Evolutionary conservation across 1,140 invertebrate genomes (phyloP), one percentile per base, ranked within the genome.

Genomic region (Eueides isabella): DNA sequence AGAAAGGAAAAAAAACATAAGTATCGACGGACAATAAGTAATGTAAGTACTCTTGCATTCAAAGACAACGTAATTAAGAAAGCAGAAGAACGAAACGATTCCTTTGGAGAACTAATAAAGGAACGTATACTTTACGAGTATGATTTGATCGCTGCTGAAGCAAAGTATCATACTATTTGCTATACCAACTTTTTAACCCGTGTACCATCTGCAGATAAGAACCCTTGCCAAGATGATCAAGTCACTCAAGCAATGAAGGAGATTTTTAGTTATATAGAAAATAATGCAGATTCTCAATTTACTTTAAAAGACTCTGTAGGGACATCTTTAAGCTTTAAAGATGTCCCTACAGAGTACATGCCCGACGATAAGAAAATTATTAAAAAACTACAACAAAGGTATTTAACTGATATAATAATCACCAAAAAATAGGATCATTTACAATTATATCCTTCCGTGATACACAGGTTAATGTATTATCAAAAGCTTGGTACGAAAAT

Each of bases 341-440:
- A 85, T 82, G 76, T 88, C 72, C 69, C 72, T 74, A 85, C 77
- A 44, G 79, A 82, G 48, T 84, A 85, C 74, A 72, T 86, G 41
- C 81, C 82, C 62, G 85, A 88, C 78, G 80, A 84, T 78, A 86
- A 86, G 71, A 88, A 81, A 67, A 85, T 88, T 69, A 87, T 84
- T 77, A 74, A 77, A 83, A 83, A 72, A 82, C 67, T 88, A 77
- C 75, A 83, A 79, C 72, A 87, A 76, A 82, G 82, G 69, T 86
- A 85, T 81, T 79, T 77, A 78, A 81, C 73, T 77, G 77, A 87
- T 78, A 87, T 86, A 70, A 73, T 87, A 81, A 88, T 89, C 71
- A 84, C 83, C 67, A 85, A 73, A 84, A 85, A 79, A 75, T 80
- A 67, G 83, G 83, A 78, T 70, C 78, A 70, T 76, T 77, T 75